Evolutionary conservation across 2,797 vertebrate genomes (phyloP), one percentile per base, ranked within the genome.

Genomic region (Peromyscus aztecus): DNA sequence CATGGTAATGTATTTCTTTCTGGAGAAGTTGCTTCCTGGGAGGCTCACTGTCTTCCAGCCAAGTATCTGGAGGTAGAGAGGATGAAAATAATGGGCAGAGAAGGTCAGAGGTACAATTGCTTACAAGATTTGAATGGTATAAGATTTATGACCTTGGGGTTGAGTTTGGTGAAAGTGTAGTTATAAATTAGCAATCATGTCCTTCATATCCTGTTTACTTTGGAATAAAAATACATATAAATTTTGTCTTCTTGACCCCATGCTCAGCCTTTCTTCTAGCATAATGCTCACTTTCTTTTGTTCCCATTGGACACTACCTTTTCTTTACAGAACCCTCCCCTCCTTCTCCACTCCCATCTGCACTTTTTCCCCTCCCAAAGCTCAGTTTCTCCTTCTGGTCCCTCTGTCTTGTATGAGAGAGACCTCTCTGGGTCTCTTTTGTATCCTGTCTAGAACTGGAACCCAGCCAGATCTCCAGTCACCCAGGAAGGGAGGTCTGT

Each of bases 161-260:
- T 91, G 89, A 69, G 24, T 85, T 93, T 69, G 34, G 57, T 43
- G 40, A 86, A 91, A 46, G 19, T 31, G 63, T 90, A 85, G 69
- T 95, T 90, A 82, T 19, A 67, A 95, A 83, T 61, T 94, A 94
- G 40, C 40, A 90, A 90, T 16, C 8, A 16, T 69, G 23, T 85
- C 95, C 63, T 95, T 97, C 14, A 95, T 75, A 65, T 40, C 10
- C 65, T 76, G 40, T 23, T 90, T 76, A 75, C 21, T 52, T 67
- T 78, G 86, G 93, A 52, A 81, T 92, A 89, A 88, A 67, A 93
- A 93, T 71, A 34, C 24, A 14, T 31, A 27, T 84, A 71, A 95
- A 65, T 43, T 65, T 73, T 63, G 65, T 85, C 52, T 93, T 0
- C 52, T 65, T 23, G 94, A 34, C 24, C 21, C n/a, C n/a, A 12